Evolutionary conservation across 2,797 vertebrate species (phyloP).

Genomic region (Lutra lutra): DNA sequence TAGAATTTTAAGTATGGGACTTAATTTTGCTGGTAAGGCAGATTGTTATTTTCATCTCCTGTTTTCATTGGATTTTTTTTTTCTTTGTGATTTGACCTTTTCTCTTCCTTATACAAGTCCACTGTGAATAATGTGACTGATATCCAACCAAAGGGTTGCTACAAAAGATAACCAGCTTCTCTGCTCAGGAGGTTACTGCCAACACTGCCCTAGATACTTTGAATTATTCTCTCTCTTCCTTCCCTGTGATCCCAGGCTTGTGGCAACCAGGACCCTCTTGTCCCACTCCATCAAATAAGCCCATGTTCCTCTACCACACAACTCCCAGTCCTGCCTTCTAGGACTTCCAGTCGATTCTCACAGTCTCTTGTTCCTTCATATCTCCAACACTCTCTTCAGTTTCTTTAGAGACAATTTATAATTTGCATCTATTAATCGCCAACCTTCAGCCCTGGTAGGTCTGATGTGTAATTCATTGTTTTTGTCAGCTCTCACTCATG

Average conservation of each 20-base stretch:
- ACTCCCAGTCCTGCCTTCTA: neutral
- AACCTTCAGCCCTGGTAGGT: neutral
- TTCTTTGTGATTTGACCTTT: neutral
- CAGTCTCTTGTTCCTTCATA: neutral
- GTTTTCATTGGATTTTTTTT: neutral
- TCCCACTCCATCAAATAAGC: neutral
- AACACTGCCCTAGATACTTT: neutral
- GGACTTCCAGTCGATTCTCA: neutral
- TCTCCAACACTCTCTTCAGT: neutral
- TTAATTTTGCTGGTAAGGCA: constrained; percentile 29
- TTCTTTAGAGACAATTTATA: neutral
- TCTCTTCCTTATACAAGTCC: constrained; percentile 51
- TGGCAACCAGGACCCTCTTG: neutral
- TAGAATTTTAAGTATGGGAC: constrained; percentile 63
- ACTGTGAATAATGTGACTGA: neutral
- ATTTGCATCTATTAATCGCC: neutral
- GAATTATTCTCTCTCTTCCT: neutral
- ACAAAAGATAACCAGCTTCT: neutral
- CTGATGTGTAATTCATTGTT: neutral
- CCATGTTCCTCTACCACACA: too few relatives aligned
- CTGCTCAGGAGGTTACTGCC: neutral
- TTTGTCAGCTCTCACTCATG: neutral
- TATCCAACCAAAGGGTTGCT: neutral
- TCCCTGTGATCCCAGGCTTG: neutral
- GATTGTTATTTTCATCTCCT: constrained; percentile 54